Evolutionary conservation across 2,797 vertebrate species (phyloP).

Genomic region (Tauraco hartlaubi): DNA sequence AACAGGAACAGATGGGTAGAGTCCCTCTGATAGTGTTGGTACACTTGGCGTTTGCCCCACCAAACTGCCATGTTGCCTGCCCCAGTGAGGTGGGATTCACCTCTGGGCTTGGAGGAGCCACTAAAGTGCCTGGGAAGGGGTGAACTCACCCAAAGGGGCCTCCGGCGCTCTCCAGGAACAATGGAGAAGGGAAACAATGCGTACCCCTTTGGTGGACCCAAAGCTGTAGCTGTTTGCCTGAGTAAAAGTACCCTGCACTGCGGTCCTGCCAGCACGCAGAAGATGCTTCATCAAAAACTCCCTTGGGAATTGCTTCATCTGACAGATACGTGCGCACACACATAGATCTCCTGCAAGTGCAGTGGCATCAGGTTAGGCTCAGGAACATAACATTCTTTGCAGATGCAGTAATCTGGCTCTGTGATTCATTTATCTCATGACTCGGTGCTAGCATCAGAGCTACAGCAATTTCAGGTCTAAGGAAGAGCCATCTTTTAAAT

Average conservation of each 20-base stretch:
- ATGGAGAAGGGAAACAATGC: no score
- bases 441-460: not conserved
- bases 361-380: not conserved
- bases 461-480: not conserved
- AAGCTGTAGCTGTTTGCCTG: not conserved
- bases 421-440: conserved; percentile 34
- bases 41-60: not conserved
- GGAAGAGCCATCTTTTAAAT: not conserved
- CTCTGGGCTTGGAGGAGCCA: not conserved
- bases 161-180: rapidly evolving
- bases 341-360: not conserved
- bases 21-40: not conserved
- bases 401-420: not conserved
- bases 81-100: not conserved
- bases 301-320: not conserved
- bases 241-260: not conserved
- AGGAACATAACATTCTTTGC: not conserved
- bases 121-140: not conserved
- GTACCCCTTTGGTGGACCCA: not conserved
- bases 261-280: rapidly evolving
- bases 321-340: rapidly evolving
- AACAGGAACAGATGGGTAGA: not conserved
- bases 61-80: not conserved
- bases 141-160: rapidly evolving
- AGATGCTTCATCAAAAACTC: not conserved